Evolutionary conservation across 2,888 invertebrate genomes (phyloP), one percentile per base, ranked within the genome.

Genomic region (Vesta saturnalis): DNA sequence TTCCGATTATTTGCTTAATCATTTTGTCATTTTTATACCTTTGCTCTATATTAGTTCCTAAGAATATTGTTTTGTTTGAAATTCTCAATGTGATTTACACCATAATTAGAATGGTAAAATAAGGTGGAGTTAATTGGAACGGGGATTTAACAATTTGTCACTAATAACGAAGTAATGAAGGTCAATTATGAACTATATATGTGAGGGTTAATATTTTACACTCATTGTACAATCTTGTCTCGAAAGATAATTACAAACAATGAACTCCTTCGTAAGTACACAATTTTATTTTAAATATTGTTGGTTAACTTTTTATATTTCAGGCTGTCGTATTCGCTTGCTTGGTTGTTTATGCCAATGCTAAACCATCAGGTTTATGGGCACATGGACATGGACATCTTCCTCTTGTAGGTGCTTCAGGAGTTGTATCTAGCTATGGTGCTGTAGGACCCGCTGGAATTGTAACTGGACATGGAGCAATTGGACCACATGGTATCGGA

Each of bases 181-280:
- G 76, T 69, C 75, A 67, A 19, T 52, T 70, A 47, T 61, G 23
- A 70, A 69, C 60, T 76, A 76, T 76, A 76, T 74, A 76, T 70
- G 72, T 67, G 35, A 54, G 64, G 71, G 66, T 71, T 60, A 60
- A 54, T 62, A 16, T 64, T 21, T 62, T 63, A 59, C 62, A 64
- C 60, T 57, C 69, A 73, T 71, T 72, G 71, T 72, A 59, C 60
- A 69, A 66, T 72, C 71, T 64, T 52, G 39, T 64, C 52, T 56
- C 21, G 68, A 16, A 66, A 74, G 67, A 19, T 16, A n/a, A 39
- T 12, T n/a, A 39, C 23, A 57, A 56, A 68, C 55, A 63, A 77
- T 77, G 77, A 75, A 77, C 65, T 63, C 73, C 49, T 72, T 77
- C 67, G 77, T 77, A 76, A 76, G 76, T 64, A 15, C n/a, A 14